Conservation (phyloP, 2,113 vertebrate genomes). For the Aegithalos caudatus region DNA sequence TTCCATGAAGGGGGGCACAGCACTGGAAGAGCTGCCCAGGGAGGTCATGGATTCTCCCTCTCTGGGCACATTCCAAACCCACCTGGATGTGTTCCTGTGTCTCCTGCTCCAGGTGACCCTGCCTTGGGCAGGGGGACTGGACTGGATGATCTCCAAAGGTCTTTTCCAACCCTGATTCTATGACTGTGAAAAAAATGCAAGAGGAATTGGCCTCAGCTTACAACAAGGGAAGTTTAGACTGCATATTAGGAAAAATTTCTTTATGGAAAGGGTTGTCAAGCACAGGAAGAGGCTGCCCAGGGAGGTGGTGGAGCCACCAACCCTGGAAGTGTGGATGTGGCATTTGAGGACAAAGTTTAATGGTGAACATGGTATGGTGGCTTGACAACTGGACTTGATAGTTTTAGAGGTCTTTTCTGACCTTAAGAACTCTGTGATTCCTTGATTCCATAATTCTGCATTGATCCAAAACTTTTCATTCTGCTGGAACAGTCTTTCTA, state of each 20-base stretch:
- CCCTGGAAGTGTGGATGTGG: not conserved
- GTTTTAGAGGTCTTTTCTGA: not conserved
- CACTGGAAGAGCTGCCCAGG: not conserved
- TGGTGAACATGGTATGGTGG: accelerated
- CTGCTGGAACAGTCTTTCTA: not conserved
- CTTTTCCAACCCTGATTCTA: not conserved
- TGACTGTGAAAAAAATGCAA: not conserved
- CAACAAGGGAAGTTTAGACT: not conserved
- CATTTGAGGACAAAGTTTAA: not conserved
- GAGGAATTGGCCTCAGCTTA: not conserved
- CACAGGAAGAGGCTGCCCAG: not conserved
- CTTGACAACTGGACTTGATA: not conserved
- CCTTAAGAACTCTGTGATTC: not conserved
- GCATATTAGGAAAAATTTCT: too few relatives aligned
- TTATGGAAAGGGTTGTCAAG: not conserved
- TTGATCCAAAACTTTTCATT: not conserved
- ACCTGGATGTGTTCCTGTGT: not conserved
- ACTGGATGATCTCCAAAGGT: not conserved
- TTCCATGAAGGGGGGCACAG: not conserved
- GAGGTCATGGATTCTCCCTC: not conserved
- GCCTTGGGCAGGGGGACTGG: not conserved
- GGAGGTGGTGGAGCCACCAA: not conserved
- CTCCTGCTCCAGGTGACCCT: not conserved
- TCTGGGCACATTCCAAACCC: not conserved
- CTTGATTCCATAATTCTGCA: not conserved